Evolutionary conservation across 2,113 vertebrate species (phyloP), one percentile per base, ranked within the genome.

Genomic region (Bos indicus): DNA sequence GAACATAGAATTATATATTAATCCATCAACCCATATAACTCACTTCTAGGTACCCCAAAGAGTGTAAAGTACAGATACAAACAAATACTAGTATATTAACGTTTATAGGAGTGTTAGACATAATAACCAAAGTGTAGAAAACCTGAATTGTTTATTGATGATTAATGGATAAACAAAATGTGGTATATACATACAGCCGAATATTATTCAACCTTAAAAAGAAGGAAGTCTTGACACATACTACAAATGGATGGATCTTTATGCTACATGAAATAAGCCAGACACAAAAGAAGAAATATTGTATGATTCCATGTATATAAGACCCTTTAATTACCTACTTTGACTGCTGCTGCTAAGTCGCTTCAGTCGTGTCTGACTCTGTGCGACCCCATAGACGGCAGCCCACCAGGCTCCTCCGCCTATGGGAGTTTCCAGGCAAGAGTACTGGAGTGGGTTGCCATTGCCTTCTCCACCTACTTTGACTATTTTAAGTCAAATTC

Each of bases 191-290:
- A 30, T 82, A 52, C 14, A 77, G 28, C 2, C 6, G 8, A 60
- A 36, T 87, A 52, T 23, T 78, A 51, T 57, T 10, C 33, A 48
- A 0, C 25, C 25, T 74, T 59, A 36, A 54, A 93, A 85, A 54
- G 8, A 80, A 64, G 43, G 40, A 81, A 84, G 6, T 40, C 82
- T 90, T 62, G 36, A 87, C 48, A 81, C 54, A 77, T 40, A 0
- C 52, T 64, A 25, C 28, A 91, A 60, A 67, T 26, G 23, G 21
- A 67, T 93, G 54, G 82, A 51, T 23, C 43, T 21, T 89, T 48
- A 28, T 83, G 19, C 74, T 77, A n/a, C 19, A 14, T 92, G 74
- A 96, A 95, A 94, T 48, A 87, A 90, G 13, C 25, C 62, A 94
- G 23, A 88, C 13, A 56, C n/a, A 74, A 77, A 96, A 93, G 43